Conservation (phyloP, 2,113 vertebrate species). For the Rhagologus leucostigma region DNA sequence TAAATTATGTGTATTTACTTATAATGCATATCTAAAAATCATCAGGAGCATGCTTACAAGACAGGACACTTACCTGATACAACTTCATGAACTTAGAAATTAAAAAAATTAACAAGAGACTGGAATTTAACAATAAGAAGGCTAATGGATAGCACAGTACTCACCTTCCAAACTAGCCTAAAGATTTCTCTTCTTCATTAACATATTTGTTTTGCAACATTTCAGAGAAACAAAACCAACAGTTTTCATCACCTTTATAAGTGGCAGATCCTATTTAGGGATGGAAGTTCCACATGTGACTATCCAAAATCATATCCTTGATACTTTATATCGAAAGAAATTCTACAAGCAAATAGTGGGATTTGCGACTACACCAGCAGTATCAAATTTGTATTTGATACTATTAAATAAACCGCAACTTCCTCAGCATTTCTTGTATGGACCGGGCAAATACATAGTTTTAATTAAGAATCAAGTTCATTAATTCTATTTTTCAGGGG, state of each 20-base stretch:
- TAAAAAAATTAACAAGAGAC: neutral
- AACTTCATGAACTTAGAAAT: neutral
- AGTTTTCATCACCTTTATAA: neutral
- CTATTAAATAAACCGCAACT: neutral
- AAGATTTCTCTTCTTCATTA: neutral
- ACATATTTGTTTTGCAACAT: neutral
- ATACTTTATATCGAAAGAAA: neutral
- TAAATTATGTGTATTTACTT: neutral
- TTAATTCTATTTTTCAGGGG: neutral
- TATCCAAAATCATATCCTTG: neutral
- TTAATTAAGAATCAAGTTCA: neutral
- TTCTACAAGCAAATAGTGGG: neutral
- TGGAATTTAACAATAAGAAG: neutral
- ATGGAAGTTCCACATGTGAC: neutral
- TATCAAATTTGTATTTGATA: neutral
- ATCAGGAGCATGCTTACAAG: neutral
- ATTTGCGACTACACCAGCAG: neutral
- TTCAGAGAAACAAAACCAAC: neutral
- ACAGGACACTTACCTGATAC: neutral
- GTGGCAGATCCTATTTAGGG: neutral
- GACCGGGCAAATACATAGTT: neutral
- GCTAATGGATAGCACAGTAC: neutral
- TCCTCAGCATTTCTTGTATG: neutral
- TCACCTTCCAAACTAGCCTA: neutral
- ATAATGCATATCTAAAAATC: neutral